Evolutionary conservation across 2,888 invertebrate genomes (phyloP).

Genomic region (Stenodera caucasica): DNA sequence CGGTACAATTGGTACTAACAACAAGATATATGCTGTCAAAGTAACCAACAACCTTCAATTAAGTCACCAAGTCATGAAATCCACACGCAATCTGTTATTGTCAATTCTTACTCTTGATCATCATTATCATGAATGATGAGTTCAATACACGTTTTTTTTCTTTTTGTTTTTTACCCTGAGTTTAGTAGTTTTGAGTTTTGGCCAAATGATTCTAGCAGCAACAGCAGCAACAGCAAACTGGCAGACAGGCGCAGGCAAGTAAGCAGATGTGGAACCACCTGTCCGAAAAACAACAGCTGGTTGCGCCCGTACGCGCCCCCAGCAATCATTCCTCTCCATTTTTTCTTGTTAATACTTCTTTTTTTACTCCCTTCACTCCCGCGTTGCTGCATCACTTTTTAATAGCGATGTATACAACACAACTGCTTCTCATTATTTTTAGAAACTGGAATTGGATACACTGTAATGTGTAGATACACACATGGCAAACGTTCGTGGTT

Average conservation of each 20-base stretch:
- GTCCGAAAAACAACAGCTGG: slow-evolving; percentile 45
- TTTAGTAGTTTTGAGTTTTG: no score
- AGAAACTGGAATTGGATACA: slow-evolving; percentile 1
- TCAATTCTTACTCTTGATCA: neutral
- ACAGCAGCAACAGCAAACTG: neutral
- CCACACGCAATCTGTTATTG: slow-evolving; percentile 1
- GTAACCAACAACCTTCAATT: neutral
- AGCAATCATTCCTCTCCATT: slow-evolving; percentile 24
- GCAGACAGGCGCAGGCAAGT: slow-evolving; percentile 15
- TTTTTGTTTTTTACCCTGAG: neutral
- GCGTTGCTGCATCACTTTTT: slow-evolving; percentile 29
- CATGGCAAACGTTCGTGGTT: no score
- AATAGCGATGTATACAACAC: slow-evolving; percentile 10
- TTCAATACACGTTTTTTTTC: neutral
- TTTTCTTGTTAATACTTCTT: slow-evolving; percentile 16
- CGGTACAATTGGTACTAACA: neutral
- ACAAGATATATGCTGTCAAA: neutral
- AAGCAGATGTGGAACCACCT: slow-evolving; percentile 47
- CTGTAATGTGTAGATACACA: slow-evolving; percentile 6
- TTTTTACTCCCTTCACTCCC: neutral
- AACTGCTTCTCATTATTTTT: slow-evolving; percentile 6
- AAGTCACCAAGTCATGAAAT: slow-evolving; percentile 2
- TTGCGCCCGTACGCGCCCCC: slow-evolving; percentile 38
- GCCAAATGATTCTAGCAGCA: no score
- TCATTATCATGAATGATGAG: neutral